Conservation (phyloP, 2,113 vertebrate genomes). For the Actenoides hombroni region DNA sequence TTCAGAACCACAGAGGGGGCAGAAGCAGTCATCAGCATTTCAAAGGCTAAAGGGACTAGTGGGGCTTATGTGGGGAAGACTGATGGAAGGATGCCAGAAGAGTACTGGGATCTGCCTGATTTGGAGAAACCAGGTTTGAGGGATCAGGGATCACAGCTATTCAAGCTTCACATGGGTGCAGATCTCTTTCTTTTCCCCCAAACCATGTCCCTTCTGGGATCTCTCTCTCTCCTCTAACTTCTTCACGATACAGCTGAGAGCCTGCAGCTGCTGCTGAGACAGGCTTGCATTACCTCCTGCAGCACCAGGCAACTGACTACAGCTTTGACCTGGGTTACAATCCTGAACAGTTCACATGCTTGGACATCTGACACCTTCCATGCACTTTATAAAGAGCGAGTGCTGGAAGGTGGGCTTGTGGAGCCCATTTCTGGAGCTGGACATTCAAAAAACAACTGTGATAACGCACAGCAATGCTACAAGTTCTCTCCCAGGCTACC, state of each 20-base stretch:
- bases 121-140: background rate
- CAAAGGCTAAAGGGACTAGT: background rate
- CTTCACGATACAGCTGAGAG: background rate
- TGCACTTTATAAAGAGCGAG: fast-evolving
- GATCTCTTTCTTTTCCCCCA: background rate
- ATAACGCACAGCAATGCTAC: background rate
- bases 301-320: background rate
- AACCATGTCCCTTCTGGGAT: background rate
- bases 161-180: background rate
- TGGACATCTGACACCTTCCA: background rate
- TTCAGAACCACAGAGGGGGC: background rate
- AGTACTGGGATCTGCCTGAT: background rate
- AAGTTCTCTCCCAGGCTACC: background rate
- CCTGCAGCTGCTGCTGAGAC: background rate
- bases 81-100: background rate
- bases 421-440: background rate
- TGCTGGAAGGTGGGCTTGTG: background rate
- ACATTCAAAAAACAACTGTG: background rate
- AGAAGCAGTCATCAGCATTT: background rate
- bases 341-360: background rate
- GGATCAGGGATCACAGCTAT: background rate
- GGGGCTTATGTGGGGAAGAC: background rate
- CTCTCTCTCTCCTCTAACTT: background rate
- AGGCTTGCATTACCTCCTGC: background rate
- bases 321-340: background rate